Evolutionary conservation across 1,140 invertebrate species (phyloP).

Genomic region (Sinella curviseta): DNA sequence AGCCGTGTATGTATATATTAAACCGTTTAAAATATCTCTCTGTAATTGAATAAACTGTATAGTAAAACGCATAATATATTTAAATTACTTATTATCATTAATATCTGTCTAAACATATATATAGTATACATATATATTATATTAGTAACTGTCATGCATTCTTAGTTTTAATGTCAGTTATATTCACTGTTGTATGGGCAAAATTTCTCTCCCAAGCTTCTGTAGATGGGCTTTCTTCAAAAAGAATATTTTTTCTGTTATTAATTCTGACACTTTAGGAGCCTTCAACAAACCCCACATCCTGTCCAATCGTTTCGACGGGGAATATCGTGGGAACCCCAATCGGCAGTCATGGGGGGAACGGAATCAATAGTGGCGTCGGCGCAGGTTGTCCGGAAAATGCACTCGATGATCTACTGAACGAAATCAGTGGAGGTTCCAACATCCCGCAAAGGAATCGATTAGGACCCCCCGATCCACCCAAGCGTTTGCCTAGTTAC

Average conservation of each 20-base stretch:
- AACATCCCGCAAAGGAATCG: slow-evolving; percentile 20
- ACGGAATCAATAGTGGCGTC: slow-evolving; percentile 58
- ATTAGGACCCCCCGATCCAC: slow-evolving; percentile 44
- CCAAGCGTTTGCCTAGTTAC: slow-evolving; percentile 52
- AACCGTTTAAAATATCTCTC: neutral
- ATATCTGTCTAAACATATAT: neutral
- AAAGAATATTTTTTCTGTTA: slow-evolving; percentile 12
- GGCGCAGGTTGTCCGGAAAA: slow-evolving; percentile 18
- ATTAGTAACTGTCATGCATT: slow-evolving; percentile 22
- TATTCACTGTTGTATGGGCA: slow-evolving; percentile 14
- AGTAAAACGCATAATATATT: neutral
- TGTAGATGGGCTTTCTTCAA: slow-evolving; percentile 8
- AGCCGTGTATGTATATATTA: neutral
- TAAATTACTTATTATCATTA: neutral
- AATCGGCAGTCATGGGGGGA: slow-evolving; percentile 48
- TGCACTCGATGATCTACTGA: slow-evolving; percentile 27
- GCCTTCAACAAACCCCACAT: neutral
- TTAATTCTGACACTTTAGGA: slow-evolving; percentile 12
- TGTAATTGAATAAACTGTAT: too few relatives aligned
- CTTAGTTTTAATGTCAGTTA: slow-evolving; percentile 18
- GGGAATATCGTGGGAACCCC: slow-evolving; percentile 13
- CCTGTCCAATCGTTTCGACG: slow-evolving; percentile 36
- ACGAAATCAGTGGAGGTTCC: slow-evolving; percentile 10
- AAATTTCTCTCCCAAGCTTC: neutral
- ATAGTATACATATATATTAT: neutral